These are phyloP conservation scores for Neotragus moschatus DNA, from an alignment of 2,113 vertebrate genomes.

Conservation along the genomic window DNA sequence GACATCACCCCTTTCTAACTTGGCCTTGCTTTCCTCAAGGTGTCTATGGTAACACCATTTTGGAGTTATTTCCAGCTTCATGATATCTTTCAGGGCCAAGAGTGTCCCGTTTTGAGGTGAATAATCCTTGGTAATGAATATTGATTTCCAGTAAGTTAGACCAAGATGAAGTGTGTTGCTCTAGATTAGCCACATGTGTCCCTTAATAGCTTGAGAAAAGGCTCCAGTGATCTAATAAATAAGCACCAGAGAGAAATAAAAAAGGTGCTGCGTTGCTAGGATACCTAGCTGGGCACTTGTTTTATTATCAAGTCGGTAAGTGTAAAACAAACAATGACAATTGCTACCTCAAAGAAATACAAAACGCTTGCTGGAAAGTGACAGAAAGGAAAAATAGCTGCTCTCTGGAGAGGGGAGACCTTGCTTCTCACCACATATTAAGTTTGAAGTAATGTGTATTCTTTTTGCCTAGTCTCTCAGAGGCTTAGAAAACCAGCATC, in stretches of 20 bases:
- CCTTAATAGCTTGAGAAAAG: slow-evolving; percentile 65
- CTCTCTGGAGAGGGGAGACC: not conserved
- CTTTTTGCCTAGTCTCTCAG: slow-evolving; percentile 16
- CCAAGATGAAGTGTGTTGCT: slow-evolving; percentile 47
- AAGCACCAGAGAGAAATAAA: slow-evolving; percentile 45
- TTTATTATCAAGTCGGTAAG: slow-evolving; percentile 61
- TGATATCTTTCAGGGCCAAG: slow-evolving; percentile 3
- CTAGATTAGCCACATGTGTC: slow-evolving; percentile 55
- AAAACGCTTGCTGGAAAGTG: slow-evolving; percentile 52
- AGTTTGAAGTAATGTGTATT: slow-evolving; percentile 46
- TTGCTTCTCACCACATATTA: not conserved
- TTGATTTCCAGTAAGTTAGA: slow-evolving; percentile 52
- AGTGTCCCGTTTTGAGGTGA: not conserved
- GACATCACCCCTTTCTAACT: not conserved
- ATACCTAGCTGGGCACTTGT: not conserved
- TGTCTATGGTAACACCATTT: not conserved
- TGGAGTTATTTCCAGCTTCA: not conserved
- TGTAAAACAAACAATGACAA: slow-evolving; percentile 66
- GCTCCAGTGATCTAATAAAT: slow-evolving; percentile 53
- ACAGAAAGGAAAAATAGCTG: not conserved
- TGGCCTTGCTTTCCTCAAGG: not conserved
- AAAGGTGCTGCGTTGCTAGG: slow-evolving; percentile 43
- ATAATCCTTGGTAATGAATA: slow-evolving; percentile 69
- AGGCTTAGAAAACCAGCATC: not conserved
- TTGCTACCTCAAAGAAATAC: slow-evolving; percentile 49